Evolutionary conservation across 2,888 invertebrate species (phyloP).

Genomic region (Athripsodes cinereus): DNA sequence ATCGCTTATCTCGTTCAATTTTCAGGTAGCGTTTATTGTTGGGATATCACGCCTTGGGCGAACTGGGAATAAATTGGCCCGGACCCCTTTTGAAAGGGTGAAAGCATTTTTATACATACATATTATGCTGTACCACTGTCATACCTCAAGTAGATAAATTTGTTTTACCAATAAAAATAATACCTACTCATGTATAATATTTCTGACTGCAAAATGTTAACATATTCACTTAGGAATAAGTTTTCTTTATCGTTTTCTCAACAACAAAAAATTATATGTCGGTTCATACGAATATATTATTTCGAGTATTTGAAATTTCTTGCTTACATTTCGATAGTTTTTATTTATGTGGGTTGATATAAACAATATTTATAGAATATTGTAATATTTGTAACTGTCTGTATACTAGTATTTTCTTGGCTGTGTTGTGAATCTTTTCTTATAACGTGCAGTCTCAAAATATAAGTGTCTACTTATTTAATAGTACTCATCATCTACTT

Average conservation of each 20-base stretch:
- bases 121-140: slow-evolving; percentile 8
- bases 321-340: too few relatives aligned
- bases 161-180: slow-evolving; percentile 13
- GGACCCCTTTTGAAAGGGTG: slow-evolving; percentile 10
- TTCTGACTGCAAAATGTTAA: slow-evolving; percentile 25
- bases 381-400: too few relatives aligned
- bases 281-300: slow-evolving; percentile 1
- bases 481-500: too few relatives aligned
- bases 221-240: slow-evolving; percentile 21
- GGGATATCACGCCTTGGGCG: neutral
- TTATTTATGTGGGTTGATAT: too few relatives aligned
- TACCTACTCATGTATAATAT: slow-evolving; percentile 8
- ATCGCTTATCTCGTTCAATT: slow-evolving; percentile 4
- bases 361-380: too few relatives aligned
- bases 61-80: slow-evolving; percentile 24
- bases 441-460: too few relatives aligned
- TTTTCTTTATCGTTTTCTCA: slow-evolving; percentile 7
- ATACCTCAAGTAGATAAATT: too few relatives aligned
- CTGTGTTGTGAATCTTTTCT: slow-evolving; percentile 1
- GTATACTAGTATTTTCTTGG: neutral
- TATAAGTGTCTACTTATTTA: too few relatives aligned
- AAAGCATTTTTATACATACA: slow-evolving; percentile 20
- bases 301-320: slow-evolving; percentile 10
- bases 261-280: neutral
- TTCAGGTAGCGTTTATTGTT: slow-evolving; percentile 3